Conservation (phyloP, 2,113 vertebrate genomes). For the Oryzias woworae region DNA sequence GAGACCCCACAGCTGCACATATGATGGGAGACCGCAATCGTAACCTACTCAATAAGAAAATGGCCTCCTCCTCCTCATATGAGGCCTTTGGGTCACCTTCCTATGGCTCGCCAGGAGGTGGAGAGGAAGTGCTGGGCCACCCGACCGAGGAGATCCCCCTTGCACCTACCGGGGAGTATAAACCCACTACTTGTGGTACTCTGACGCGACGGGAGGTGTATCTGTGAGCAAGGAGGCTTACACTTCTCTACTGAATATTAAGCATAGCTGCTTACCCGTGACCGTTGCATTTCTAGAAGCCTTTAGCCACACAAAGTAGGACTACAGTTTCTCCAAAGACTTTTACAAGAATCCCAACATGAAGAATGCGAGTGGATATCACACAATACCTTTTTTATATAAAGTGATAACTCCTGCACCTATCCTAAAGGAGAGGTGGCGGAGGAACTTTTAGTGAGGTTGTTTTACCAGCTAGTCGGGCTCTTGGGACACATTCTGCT, state of each 20-base stretch:
- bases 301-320: slow-evolving; percentile 41
- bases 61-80: slow-evolving; percentile 90
- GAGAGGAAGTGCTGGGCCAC: slow-evolving; percentile 69
- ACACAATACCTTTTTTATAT: slow-evolving; percentile 39
- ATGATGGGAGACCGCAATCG: slow-evolving; percentile 98
- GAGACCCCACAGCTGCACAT: slow-evolving; percentile 85
- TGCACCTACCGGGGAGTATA: slow-evolving; percentile 95
- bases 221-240: slow-evolving; percentile 82
- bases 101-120: slow-evolving; percentile 87
- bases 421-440: slow-evolving; percentile 55
- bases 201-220: slow-evolving; percentile 98
- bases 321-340: slow-evolving; percentile 66
- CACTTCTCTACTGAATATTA: slow-evolving; percentile 18
- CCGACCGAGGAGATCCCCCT: slow-evolving; percentile 96
- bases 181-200: slow-evolving; percentile 94
- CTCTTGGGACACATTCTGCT: slow-evolving; percentile 79
- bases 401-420: slow-evolving; percentile 46
- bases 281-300: slow-evolving; percentile 47
- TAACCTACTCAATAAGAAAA: slow-evolving; percentile 97
- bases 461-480: slow-evolving; percentile 86
- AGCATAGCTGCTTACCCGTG: slow-evolving; percentile 46
- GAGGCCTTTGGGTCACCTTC: slow-evolving; percentile 91
- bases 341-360: slow-evolving; percentile 44
- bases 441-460: slow-evolving; percentile 78
- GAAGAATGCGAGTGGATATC: slow-evolving; percentile 50